A percentile compares a stretch with the other conserved stretches of the same genome.
Conservation (phyloP, 2,797 vertebrate species). For the Phrynocephalus vlangalii region DNA sequence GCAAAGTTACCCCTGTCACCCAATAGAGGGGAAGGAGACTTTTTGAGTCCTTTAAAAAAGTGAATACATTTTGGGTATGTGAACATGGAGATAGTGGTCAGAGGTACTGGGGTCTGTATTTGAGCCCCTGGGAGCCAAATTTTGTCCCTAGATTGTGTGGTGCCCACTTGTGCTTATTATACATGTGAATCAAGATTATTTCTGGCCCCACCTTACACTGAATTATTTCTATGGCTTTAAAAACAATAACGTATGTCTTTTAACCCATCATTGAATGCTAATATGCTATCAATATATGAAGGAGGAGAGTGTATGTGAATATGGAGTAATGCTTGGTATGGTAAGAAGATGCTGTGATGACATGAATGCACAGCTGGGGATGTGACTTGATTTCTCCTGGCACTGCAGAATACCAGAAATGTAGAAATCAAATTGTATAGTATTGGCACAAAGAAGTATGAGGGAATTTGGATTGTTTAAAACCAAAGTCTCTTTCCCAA, state of each 20-base stretch:
- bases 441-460: neutral
- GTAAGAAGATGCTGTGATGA: neutral
- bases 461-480: neutral
- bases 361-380: neutral
- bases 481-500: neutral
- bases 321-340: neutral
- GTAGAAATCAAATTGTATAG: neutral
- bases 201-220: neutral
- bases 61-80: too few relatives aligned
- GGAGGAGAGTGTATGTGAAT: neutral
- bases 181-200: neutral
- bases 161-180: neutral
- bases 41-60: too few relatives aligned
- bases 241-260: neutral
- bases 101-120: too few relatives aligned
- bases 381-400: neutral
- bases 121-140: too few relatives aligned
- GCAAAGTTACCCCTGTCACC: too few relatives aligned
- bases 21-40: too few relatives aligned
- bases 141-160: too few relatives aligned
- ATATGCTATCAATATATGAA: neutral
- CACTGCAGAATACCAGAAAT: constrained; percentile 10
- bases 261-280: neutral
- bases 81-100: too few relatives aligned
- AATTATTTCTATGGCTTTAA: neutral